Evolutionary conservation across 1,140 invertebrate genomes (phyloP).

Genomic region (Helicorthomorpha holstii): DNA sequence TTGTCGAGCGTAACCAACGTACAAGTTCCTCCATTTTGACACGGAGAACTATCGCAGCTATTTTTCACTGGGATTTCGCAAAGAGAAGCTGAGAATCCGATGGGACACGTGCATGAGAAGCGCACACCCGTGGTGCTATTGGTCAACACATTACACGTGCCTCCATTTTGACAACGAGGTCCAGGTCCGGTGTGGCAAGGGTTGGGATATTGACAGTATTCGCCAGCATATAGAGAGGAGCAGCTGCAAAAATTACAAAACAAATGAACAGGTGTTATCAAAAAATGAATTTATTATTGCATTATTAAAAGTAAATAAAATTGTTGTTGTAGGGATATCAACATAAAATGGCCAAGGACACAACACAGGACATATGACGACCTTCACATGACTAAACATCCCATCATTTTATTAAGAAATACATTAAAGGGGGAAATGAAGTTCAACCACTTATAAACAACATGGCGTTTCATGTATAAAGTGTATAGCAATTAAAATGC

Average conservation of each 20-base stretch:
- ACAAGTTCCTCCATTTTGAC: slow-evolving; percentile 69
- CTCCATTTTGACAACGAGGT: slow-evolving; percentile 75
- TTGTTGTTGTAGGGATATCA: no score
- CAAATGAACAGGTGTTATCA: no score
- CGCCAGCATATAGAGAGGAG: slow-evolving; percentile 71
- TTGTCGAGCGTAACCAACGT: slow-evolving; percentile 48
- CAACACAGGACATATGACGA: no score
- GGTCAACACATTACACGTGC: slow-evolving; percentile 62
- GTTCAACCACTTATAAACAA: no score
- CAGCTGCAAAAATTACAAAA: slow-evolving; percentile 55
- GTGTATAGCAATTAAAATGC: no score
- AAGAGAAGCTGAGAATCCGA: slow-evolving; percentile 77
- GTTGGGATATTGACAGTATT: slow-evolving; percentile 83
- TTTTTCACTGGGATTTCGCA: slow-evolving; percentile 82
- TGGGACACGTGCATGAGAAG: slow-evolving; percentile 69
- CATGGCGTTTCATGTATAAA: no score
- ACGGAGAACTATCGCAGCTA: slow-evolving; percentile 74
- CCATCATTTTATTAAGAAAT: no score
- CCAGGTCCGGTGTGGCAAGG: slow-evolving; percentile 70
- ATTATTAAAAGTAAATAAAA: no score
- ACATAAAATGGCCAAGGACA: no score
- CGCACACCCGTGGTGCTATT: slow-evolving; percentile 43
- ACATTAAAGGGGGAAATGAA: no score
- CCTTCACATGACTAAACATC: no score
- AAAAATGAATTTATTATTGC: no score